These are phyloP conservation scores for Cephus rjabovi DNA, from an alignment of 2,888 invertebrate species.

Conservation along the genomic window DNA sequence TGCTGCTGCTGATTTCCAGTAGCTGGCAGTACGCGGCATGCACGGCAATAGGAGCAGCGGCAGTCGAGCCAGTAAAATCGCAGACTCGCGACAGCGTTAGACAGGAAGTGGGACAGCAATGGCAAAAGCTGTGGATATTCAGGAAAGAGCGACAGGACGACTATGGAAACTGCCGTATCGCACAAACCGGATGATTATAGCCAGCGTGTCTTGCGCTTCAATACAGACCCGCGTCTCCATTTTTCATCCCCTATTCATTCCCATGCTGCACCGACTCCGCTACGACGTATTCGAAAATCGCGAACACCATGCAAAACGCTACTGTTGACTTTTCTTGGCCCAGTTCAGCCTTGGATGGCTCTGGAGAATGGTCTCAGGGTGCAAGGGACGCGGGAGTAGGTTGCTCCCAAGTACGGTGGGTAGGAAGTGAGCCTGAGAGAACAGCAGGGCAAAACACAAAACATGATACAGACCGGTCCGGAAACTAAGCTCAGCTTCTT, in stretches of 20 bases:
- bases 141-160: constrained; percentile 19
- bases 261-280: not conserved
- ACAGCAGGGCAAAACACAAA: constrained; percentile 27
- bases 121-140: not conserved
- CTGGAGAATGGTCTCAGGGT: not conserved
- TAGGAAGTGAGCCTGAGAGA: not conserved
- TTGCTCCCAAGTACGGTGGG: not conserved
- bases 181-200: constrained; percentile 46
- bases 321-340: not conserved
- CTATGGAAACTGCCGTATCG: constrained; percentile 22
- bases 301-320: not conserved
- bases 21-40: not conserved
- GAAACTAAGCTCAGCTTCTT: constrained; percentile 43
- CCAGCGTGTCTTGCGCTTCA: constrained; percentile 31
- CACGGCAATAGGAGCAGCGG: not conserved
- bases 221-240: not conserved
- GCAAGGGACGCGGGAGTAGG: not conserved
- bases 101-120: not conserved
- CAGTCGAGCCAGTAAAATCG: not conserved
- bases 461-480: constrained; percentile 36
- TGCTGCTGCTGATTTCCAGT: not conserved
- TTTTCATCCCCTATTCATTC: not conserved
- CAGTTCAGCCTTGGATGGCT: not conserved
- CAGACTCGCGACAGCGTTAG: not conserved
- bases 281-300: not conserved